Percentiles rank a stretch among this genome's conserved stretches.
Conservation (phyloP, 2,888 invertebrate species). For the Luperina testacea region DNA sequence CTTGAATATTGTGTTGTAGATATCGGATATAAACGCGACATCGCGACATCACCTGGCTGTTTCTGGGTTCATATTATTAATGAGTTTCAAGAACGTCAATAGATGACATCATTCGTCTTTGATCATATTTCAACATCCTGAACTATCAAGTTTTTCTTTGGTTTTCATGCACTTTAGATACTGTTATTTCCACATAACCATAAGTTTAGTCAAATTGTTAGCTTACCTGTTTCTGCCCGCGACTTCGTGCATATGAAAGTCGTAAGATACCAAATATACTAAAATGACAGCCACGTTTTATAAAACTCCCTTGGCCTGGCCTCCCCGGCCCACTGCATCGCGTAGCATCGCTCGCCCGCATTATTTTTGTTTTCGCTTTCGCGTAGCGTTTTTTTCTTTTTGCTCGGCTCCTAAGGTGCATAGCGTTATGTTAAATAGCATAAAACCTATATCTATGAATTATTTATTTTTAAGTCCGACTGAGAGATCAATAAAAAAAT, state of each 20-base stretch:
- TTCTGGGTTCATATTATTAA: slow-evolving; percentile 9
- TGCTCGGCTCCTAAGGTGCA: not conserved
- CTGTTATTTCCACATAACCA: not conserved
- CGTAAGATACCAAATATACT: not conserved
- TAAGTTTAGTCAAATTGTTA: not conserved
- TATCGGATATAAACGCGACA: slow-evolving; percentile 12
- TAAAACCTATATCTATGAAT: not conserved
- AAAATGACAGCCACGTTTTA: not conserved
- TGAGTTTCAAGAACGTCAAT: slow-evolving; percentile 10
- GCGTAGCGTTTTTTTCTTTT: not conserved
- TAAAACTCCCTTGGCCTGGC: not conserved
- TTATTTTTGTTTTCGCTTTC: not conserved
- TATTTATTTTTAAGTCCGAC: not conserved
- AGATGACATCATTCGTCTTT: not conserved
- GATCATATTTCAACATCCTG: not conserved
- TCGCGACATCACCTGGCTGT: slow-evolving; percentile 16
- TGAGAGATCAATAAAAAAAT: not conserved
- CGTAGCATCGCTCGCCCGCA: not conserved
- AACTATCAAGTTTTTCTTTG: not conserved
- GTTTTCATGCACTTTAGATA: not conserved
- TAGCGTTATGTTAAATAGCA: not conserved
- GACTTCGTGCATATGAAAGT: not conserved
- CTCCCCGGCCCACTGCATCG: not conserved
- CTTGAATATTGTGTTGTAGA: slow-evolving; percentile 18
- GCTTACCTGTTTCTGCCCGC: not conserved